These are phyloP conservation scores for Leistus spinibarbis DNA, from an alignment of 2,888 invertebrate genomes.

Conservation along the genomic window DNA sequence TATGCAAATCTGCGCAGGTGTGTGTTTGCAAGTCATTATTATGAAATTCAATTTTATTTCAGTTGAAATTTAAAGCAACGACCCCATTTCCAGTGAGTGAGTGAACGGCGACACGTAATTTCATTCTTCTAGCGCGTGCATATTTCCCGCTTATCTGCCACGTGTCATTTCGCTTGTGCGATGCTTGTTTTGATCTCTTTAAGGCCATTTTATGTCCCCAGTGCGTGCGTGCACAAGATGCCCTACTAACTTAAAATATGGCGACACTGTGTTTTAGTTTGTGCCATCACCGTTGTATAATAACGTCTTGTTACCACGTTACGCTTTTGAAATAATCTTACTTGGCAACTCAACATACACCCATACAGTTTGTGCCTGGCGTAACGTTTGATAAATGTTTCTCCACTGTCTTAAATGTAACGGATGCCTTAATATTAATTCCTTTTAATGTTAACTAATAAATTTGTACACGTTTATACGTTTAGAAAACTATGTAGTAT, in stretches of 20 bases:
- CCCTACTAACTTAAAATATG: slow-evolving; percentile 31
- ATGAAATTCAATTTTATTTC: neutral
- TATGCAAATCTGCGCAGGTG: neutral
- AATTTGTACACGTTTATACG: neutral
- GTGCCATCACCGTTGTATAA: slow-evolving; percentile 28
- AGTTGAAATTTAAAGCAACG: slow-evolving; percentile 16
- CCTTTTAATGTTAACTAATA: neutral
- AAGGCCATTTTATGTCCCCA: slow-evolving; percentile 31
- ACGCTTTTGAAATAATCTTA: slow-evolving; percentile 22
- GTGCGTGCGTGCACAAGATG: slow-evolving; percentile 22
- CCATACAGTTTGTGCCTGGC: neutral
- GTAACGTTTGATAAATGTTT: neutral
- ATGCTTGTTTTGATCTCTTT: slow-evolving; percentile 39
- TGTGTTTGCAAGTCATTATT: neutral
- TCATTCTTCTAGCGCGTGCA: slow-evolving; percentile 34
- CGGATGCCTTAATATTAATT: neutral
- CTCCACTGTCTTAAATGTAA: neutral
- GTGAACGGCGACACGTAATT: slow-evolving; percentile 37
- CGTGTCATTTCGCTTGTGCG: slow-evolving; percentile 32
- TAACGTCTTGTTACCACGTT: slow-evolving; percentile 29
- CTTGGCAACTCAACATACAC: neutral
- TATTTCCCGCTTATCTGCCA: slow-evolving; percentile 38
- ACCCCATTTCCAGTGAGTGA: neutral
- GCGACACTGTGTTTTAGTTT: slow-evolving; percentile 39
- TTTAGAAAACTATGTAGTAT: too few species aligned